These are phyloP conservation scores for Acronicta alni DNA, from an alignment of 2,888 invertebrate species.

Conservation along the genomic window DNA sequence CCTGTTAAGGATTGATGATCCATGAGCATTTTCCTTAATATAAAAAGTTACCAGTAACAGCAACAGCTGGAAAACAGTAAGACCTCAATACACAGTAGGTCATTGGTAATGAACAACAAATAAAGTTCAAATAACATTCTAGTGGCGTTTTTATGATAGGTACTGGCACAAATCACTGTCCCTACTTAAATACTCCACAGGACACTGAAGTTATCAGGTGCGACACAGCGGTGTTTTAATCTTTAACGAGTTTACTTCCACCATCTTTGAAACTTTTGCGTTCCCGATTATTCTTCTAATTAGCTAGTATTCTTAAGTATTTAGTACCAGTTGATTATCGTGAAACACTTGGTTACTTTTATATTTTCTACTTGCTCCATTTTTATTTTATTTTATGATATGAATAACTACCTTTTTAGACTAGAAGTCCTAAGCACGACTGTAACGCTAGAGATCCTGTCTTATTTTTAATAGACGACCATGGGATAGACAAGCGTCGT, in stretches of 20 bases:
- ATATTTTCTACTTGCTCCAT: background rate
- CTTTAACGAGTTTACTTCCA: constrained; percentile 61
- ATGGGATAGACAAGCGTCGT: too few species aligned
- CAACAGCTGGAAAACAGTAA: too few species aligned
- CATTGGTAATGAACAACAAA: background rate
- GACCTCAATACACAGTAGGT: too few species aligned
- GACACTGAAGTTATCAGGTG: constrained; percentile 62
- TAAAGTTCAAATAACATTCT: background rate
- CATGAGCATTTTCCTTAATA: too few species aligned
- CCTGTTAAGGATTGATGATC: too few species aligned
- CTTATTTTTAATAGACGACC: too few species aligned
- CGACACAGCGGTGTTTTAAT: constrained; percentile 60
- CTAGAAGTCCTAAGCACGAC: too few species aligned
- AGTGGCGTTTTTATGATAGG: background rate
- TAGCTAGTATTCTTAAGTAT: constrained; percentile 42
- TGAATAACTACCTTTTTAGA: too few species aligned
- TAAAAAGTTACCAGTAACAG: too few species aligned
- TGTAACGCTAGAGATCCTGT: too few species aligned
- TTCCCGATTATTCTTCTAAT: constrained; percentile 55
- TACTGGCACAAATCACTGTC: constrained; percentile 34
- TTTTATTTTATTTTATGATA: too few species aligned
- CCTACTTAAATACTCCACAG: constrained; percentile 38
- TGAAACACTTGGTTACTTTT: background rate
- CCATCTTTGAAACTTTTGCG: constrained; percentile 56
- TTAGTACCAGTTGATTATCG: constrained; percentile 15